Conservation (phyloP, 2,797 vertebrate genomes). For the Sphenopsis melanotis region DNA sequence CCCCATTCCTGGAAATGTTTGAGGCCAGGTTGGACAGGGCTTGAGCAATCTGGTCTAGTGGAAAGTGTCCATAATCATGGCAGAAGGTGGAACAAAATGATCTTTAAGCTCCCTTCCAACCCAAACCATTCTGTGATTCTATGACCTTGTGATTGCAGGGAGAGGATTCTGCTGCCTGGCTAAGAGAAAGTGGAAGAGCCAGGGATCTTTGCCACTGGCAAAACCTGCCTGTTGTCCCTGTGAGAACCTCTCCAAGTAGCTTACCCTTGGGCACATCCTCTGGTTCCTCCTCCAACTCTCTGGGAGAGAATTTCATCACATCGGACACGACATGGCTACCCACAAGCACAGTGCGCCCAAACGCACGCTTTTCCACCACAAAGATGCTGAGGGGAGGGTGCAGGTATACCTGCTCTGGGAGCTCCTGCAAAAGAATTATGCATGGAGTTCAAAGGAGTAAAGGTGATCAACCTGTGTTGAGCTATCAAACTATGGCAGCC, state of each 20-base stretch:
- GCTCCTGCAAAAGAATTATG: constrained; percentile 74
- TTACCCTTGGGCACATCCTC: constrained; percentile 55
- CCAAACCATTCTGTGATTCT: neutral
- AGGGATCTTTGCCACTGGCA: neutral
- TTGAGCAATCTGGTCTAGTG: neutral
- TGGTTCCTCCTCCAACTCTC: constrained; percentile 75
- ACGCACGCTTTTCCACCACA: constrained; percentile 87
- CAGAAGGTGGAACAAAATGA: neutral
- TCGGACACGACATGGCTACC: constrained; percentile 84
- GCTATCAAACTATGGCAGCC: neutral
- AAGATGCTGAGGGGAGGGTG: constrained; percentile 93
- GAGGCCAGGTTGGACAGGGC: neutral
- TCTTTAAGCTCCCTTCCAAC: neutral
- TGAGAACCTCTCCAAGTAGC: neutral
- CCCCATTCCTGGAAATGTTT: neutral
- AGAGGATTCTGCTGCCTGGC: neutral
- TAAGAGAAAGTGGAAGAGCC: neutral
- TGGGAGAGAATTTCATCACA: constrained; percentile 84
- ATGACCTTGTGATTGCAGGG: neutral
- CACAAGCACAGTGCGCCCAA: constrained; percentile 86
- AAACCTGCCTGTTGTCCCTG: neutral
- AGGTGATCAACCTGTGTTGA: neutral
- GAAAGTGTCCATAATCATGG: neutral
- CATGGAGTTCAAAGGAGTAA: neutral
- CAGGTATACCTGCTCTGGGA: constrained; percentile 89